Percentiles rank a stretch among this genome's conserved stretches.
Conservation (phyloP, 2,888 invertebrate species). For the Eupeodes latifasciatus region DNA sequence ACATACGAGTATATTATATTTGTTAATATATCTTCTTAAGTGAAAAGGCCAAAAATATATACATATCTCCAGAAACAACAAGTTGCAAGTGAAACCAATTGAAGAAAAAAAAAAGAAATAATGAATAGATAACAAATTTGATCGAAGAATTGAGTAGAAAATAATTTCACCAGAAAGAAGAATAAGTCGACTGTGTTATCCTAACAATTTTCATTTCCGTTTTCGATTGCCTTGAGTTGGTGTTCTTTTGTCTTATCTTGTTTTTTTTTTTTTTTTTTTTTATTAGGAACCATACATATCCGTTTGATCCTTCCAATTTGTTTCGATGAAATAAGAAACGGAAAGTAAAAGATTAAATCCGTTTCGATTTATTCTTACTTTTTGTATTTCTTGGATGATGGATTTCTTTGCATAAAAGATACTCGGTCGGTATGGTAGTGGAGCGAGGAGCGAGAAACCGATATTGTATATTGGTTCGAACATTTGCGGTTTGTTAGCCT, state of each 20-base stretch:
- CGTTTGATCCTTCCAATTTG: constrained; percentile 49
- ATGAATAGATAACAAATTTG: constrained; percentile 9
- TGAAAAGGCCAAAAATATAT: neutral
- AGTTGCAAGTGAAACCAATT: constrained; percentile 39
- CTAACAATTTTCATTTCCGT: constrained; percentile 52
- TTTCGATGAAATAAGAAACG: constrained; percentile 52
- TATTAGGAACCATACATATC: constrained; percentile 16
- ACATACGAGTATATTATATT: neutral
- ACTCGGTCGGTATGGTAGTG: neutral
- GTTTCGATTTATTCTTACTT: constrained; percentile 24
- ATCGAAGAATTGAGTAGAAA: constrained; percentile 46
- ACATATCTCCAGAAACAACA: constrained; percentile 28
- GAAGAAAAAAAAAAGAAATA: constrained; percentile 16
- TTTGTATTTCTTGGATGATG: too few relatives aligned
- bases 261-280: constrained; percentile 24
- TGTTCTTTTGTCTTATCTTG: constrained; percentile 6
- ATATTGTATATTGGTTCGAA: neutral
- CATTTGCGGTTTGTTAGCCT: neutral
- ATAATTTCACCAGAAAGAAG: constrained; percentile 47
- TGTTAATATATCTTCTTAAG: neutral
- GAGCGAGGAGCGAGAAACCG: neutral
- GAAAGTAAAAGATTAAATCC: constrained; percentile 56
- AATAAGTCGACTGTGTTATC: constrained; percentile 49
- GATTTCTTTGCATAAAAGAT: constrained; percentile 8
- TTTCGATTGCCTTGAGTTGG: neutral